Evolutionary conservation across 1,140 invertebrate species (phyloP), one percentile per base, ranked within the genome.

Genomic region (Eupristina koningsbergeri): DNA sequence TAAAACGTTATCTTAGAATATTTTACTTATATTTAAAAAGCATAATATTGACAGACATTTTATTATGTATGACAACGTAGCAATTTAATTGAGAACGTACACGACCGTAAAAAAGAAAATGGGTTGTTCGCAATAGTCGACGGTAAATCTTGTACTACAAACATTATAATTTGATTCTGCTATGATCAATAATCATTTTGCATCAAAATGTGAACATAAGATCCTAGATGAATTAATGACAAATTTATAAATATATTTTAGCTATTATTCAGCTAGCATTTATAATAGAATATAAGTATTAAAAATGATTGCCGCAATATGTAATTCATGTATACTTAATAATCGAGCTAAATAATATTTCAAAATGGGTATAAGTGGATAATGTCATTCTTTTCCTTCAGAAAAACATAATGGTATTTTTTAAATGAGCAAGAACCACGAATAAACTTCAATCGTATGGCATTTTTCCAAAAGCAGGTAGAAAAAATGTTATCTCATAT

Each of bases 21-120:
- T 29, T n/a, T 61, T n/a, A n/a, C 22, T n/a, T 11, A 7, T 61
- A 8, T 50, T 19, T 50, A 50, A 34, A 50, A 29, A 8, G 22
- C 36, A 45, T 50, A 31, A 61, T 29, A 75, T 75, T 75, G 73
- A 75, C 36, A 47, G 45, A 8, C 47, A 15, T 50, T 61, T 77
- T 77, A 58, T 77, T 77, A 29, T 58, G n/a, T 22, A 79, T 39
- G 19, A 0, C 36, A 39, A 6, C 34, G 36, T 8, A 13, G 9
- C 26, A 58, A 13, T 58, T 58, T 58, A 58, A 58, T 58, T 58
- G 26, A 5, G 13, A 26, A 26, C 3, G 19, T 58, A 58, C 2
- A 9, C 22, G 53, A 58, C 1, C 26, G 53, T 58, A 26, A 58
- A 58, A n/a, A 58, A 26, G 53, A 26, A 58, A 58, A 58, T 26